Conservation (phyloP, 2,113 vertebrate genomes). For the Scopus umbretta region DNA sequence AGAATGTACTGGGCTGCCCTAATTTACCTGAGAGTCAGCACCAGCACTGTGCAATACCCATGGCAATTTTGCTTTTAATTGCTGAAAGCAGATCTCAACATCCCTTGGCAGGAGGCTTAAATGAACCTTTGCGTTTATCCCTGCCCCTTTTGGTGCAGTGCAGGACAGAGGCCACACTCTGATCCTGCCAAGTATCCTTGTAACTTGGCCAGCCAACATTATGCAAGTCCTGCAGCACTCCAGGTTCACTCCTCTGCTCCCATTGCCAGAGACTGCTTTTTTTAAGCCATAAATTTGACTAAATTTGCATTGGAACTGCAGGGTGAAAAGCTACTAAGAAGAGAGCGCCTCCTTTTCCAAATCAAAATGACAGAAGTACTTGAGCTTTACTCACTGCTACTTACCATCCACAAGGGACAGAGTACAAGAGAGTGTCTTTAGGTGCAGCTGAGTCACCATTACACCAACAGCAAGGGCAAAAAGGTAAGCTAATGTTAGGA, state of each 20-base stretch:
- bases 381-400: neutral
- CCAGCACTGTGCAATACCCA: rapidly evolving
- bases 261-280: neutral
- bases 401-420: neutral
- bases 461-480: neutral
- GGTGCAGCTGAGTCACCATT: neutral
- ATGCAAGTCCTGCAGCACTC: neutral
- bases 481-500: neutral
- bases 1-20: neutral
- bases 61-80: neutral
- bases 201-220: neutral
- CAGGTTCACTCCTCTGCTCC: neutral
- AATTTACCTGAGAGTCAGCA: neutral
- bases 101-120: neutral
- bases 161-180: neutral
- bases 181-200: neutral
- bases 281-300: neutral
- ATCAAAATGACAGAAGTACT: neutral
- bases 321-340: neutral
- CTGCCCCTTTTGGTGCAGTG: neutral
- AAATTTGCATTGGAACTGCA: neutral
- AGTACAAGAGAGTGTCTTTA: neutral
- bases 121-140: neutral
- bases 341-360: neutral
- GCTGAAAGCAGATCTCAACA: neutral